These are phyloP conservation scores for Aptenodytes forsteri DNA, from an alignment of 2,113 vertebrate genomes.

Conservation along the genomic window DNA sequence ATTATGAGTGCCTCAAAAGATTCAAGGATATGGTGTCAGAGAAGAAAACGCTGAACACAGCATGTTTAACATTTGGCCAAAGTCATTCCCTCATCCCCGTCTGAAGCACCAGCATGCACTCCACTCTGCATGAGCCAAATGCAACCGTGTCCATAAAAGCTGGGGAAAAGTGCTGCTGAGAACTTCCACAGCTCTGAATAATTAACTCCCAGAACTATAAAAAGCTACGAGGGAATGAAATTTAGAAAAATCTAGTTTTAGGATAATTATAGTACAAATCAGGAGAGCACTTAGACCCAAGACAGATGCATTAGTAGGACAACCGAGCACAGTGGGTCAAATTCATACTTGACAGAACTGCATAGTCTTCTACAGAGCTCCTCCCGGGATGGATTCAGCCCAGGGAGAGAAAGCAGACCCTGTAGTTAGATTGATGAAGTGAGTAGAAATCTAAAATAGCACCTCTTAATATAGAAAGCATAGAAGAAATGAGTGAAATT, in stretches of 20 bases:
- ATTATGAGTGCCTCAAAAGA: neutral
- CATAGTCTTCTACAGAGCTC: neutral
- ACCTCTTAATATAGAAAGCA: neutral
- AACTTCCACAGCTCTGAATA: slow-evolving; percentile 54
- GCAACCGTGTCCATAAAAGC: neutral
- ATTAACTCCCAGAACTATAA: slow-evolving; percentile 67
- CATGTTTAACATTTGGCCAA: neutral
- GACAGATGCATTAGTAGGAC: slow-evolving; percentile 50
- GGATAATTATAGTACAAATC: slow-evolving; percentile 67
- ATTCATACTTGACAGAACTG: neutral
- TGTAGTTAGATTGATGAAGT: neutral
- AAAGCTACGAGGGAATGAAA: slow-evolving; percentile 58
- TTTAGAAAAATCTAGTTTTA: slow-evolving; percentile 67
- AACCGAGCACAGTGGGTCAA: neutral
- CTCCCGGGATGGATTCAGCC: neutral
- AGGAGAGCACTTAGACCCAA: slow-evolving; percentile 44
- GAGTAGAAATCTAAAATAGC: neutral
- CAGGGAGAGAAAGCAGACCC: neutral
- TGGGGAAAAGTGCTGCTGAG: slow-evolving; percentile 13
- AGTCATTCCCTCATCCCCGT: neutral
- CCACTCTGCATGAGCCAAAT: neutral
- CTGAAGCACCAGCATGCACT: neutral
- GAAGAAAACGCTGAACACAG: neutral
- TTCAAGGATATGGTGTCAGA: neutral
- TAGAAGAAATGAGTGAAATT: neutral